Evolutionary conservation across 2,113 vertebrate genomes (phyloP).

Genomic region (Vulpes ferrilata): DNA sequence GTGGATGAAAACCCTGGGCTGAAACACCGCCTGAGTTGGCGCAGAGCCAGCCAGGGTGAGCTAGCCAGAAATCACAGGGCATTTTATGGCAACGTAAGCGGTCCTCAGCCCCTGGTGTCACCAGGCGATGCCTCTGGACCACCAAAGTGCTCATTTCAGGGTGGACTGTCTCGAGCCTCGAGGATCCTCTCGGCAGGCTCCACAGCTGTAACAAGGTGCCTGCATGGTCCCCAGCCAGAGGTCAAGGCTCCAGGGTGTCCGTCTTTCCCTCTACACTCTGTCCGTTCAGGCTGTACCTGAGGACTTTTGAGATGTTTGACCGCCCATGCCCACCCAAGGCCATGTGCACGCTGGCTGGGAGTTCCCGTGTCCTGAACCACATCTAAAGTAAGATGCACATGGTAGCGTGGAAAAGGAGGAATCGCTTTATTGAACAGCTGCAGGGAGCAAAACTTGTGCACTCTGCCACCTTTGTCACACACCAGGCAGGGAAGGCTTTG

Average conservation of each 20-base stretch:
- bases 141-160: not conserved
- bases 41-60: not conserved
- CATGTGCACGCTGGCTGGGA: no score
- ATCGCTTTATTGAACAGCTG: no score
- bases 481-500: slow-evolving; percentile 54
- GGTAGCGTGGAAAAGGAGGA: no score
- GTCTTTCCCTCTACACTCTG: not conserved
- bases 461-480: no score
- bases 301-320: no score
- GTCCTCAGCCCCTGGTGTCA: not conserved
- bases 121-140: not conserved
- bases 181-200: not conserved
- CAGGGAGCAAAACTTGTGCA: no score
- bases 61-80: not conserved
- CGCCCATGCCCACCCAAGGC: accelerated
- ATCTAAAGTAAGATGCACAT: no score
- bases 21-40: no score
- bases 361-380: no score
- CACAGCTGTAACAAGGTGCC: not conserved
- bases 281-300: no score
- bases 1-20: not conserved
- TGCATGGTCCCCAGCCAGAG: not conserved
- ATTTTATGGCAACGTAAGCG: not conserved
- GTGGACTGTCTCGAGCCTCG: not conserved
- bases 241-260: accelerated